Base-by-base conservation (phyloP, 2,113 vertebrate genomes). In the Anser brachyrhynchus region DNA sequence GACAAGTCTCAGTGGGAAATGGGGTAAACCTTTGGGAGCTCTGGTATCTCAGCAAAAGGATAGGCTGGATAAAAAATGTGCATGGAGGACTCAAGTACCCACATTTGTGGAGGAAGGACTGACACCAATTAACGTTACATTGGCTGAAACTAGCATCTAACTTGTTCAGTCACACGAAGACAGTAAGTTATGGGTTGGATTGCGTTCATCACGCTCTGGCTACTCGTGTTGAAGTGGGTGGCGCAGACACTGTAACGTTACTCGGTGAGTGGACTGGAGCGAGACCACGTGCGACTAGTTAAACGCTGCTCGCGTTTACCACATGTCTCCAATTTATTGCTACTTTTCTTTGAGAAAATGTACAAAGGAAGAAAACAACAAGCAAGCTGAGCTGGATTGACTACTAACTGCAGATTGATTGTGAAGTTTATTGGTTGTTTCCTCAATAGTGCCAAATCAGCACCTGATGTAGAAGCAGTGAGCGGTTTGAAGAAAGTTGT, bases 341-440 rank as follows among this genome's bases (percentile, higher is more conserved):
- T 95, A 23, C 69, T 96, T 96, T 97, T 97, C 91, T 95, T 75
- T 97, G 80, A 96, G 88, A 97, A 96, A 94, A 84, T 72, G 91
- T 95, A 95, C 87, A 96, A 96, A 97, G 79, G 67, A 86, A 92
- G 81, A 92, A 93, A 96, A 86, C 94, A 96, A 92, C 83, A 89
- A 92, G 84, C 67, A 85, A 91, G 65, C 80, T 8, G 13, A 97
- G 70, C 72, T 83, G 75, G 88, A 87, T 84, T 97, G 93, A 92
- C 85, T 96, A 64, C 91, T 96, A 78, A 95, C 81, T 96, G 95
- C 90, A 95, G 91, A 97, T 97, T 97, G 95, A 96, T 97, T 95
- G 92, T 96, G 95, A 96, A 96, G 83, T 97, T 96, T 97, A 95
- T 95, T 94, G 94, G 85, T 96, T 97, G 92, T 96, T 98, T 97